Evolutionary conservation across 2,113 vertebrate genomes (phyloP).

Genomic region (Melanotaenia duboulayi): DNA sequence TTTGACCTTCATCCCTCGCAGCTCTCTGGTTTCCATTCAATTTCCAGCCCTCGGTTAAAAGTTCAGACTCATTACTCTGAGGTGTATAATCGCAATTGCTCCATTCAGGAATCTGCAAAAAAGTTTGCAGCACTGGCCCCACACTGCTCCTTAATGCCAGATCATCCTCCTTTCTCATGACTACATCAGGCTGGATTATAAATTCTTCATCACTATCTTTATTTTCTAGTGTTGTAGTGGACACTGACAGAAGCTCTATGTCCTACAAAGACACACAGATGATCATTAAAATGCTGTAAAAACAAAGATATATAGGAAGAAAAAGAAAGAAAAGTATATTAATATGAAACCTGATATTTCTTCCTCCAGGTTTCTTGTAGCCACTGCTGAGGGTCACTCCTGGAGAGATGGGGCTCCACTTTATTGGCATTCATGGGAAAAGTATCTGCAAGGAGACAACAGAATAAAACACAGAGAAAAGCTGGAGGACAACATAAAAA

Average conservation of each 20-base stretch:
- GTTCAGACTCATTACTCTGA: background rate
- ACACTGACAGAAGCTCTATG: constrained; percentile 14
- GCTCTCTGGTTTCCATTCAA: constrained; percentile 8
- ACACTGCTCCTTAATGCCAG: background rate
- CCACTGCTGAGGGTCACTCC: constrained; percentile 53
- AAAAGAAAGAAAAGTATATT: background rate
- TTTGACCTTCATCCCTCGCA: background rate
- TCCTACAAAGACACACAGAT: constrained; percentile 36
- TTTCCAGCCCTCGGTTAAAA: constrained; percentile 3
- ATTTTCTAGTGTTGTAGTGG: background rate
- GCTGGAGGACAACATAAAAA: background rate
- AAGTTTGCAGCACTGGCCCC: background rate
- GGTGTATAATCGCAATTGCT: background rate
- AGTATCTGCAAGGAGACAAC: constrained; percentile 41
- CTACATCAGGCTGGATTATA: constrained; percentile 4
- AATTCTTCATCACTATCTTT: constrained; percentile 9
- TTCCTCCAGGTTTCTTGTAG: constrained; percentile 45
- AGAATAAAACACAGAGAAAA: constrained; percentile 6
- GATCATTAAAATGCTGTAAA: background rate
- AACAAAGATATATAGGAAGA: background rate
- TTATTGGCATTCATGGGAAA: constrained; percentile 8
- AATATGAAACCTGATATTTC: constrained; percentile 71
- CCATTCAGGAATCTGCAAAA: background rate
- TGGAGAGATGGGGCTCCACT: constrained; percentile 43
- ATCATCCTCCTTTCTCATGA: background rate